Base-by-base conservation (phyloP, 2,888 invertebrate genomes). In the Drosophila austrosaltans region DNA sequence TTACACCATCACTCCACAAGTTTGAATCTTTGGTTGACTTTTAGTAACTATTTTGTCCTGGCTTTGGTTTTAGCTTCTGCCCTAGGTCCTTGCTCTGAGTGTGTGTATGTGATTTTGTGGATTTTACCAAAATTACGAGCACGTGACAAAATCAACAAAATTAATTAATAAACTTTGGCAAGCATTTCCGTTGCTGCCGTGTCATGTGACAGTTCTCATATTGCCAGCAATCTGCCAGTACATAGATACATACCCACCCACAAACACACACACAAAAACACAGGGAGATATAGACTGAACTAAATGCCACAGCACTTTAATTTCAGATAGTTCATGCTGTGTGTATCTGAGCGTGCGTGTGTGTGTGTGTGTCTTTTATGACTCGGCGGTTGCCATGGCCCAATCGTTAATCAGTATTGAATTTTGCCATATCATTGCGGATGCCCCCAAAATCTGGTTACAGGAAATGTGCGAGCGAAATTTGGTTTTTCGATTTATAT, bases 131-230 rank as follows among this genome's bases (percentile, higher is more conserved):
- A 85, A 86, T 83, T 81, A 86, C 85, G 72, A 69, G 76, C 83
- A 85, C 88, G 85, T 85, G 85, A 87, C 88, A 87, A 87, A 87
- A 85, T 85, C 86, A 83, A 87, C 88, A 85, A 85, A 87, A 87
- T 87, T 85, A 85, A 85, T 85, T 85, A 85, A 85, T 87, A 85
- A 85, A 85, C 88, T 85, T 85, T 86, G 86, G 72, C 86, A 74
- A 79, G 86, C 76, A 81, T 82, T 81, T 81, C 83, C 87, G 72
- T 72, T 71, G 78, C 84, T 72, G 75, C 70, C 82, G 83, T 71
- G 73, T 80, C 87, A 70, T 84, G 75, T 84, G 81, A 82, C 85
- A 83, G 72, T 72, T 77, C 82, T 82, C 82, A 84, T 84, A 84
- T 75, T 66, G 69, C 69, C 74, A 66, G 66, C 62, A 66, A 72